Evolutionary conservation across 2,888 invertebrate species (phyloP).

Genomic region (Saturnia pavonia): DNA sequence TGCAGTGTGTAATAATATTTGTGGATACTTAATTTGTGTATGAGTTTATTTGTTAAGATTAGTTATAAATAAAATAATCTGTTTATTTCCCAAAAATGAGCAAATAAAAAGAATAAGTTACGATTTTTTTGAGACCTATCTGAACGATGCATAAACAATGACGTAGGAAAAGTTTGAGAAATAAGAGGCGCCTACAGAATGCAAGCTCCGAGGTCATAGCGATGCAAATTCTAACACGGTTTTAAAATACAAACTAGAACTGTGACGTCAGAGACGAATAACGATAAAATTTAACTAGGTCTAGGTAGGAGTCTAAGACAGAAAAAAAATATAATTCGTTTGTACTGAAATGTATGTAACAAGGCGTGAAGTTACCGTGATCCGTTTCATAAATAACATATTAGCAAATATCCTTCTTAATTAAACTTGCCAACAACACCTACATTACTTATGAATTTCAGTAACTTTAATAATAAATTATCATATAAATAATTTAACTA

Average conservation of each 20-base stretch:
- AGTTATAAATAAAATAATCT: no score
- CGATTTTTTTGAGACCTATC: not conserved
- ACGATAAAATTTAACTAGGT: constrained; percentile 13
- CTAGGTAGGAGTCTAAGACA: not conserved
- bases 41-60: no score
- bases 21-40: no score
- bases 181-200: not conserved
- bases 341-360: not conserved
- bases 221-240: constrained; percentile 31
- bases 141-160: not conserved
- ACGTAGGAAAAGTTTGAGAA: not conserved
- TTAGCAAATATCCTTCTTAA: not conserved
- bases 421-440: not conserved
- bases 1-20: no score
- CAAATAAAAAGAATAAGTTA: no score
- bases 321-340: no score
- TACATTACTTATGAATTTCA: not conserved
- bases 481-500: not conserved
- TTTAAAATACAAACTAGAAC: constrained; percentile 38
- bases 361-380: not conserved
- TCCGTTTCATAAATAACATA: not conserved
- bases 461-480: not conserved
- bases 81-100: no score
- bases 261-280: constrained; percentile 37
- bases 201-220: constrained; percentile 14